phyloP scores from a whole-genome alignment of 2,797 vertebrate species.

The Lycodopsis pacificus region DNA sequence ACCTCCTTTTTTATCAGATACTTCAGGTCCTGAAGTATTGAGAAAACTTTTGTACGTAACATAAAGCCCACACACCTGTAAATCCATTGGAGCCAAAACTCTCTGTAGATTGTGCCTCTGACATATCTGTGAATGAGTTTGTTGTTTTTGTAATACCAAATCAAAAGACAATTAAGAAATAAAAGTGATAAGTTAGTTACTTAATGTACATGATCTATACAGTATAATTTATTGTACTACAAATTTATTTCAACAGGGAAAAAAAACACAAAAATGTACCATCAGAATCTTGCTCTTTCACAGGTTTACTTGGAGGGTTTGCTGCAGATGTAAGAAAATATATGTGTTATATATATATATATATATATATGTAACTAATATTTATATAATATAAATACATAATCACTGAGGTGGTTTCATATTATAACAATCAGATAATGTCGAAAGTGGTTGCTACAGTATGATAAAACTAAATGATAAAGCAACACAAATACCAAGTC shows the following conservation, averaged over 20 bases:
- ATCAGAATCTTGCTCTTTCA: constrained; percentile 46
- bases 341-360: background rate
- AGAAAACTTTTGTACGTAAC: background rate
- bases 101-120: constrained; percentile 59
- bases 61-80: constrained; percentile 38
- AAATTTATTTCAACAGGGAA: background rate
- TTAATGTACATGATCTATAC: no score
- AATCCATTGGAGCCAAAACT: constrained; percentile 8
- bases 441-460: background rate
- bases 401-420: background rate
- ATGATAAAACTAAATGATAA: background rate
- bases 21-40: constrained; percentile 25
- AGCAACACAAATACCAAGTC: background rate
- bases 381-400: background rate
- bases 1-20: constrained; percentile 30
- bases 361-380: no score
- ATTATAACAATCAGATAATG: background rate
- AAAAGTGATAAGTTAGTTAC: background rate
- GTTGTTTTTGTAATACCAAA: background rate
- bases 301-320: constrained; percentile 30
- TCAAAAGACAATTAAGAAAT: background rate
- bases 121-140: constrained; percentile 60
- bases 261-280: constrained; percentile 47
- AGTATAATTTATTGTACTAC: background rate
- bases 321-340: constrained; percentile 46